phyloP scores from a whole-genome alignment of 2,113 vertebrate species.

The Petrocephalus zakoni region DNA sequence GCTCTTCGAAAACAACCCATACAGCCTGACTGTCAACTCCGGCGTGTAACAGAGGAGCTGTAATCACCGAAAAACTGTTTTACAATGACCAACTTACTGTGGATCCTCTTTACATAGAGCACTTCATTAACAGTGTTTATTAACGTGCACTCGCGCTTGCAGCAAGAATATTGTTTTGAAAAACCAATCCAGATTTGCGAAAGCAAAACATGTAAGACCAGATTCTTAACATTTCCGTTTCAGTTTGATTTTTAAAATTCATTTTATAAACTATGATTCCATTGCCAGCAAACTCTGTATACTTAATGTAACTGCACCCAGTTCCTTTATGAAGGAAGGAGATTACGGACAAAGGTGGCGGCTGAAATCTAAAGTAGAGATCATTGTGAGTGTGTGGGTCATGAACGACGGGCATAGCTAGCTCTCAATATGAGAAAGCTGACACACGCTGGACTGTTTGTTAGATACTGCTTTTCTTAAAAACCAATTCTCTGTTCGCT shows the following conservation, averaged over 20 bases:
- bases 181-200: conserved; percentile 63
- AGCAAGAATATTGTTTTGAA: conserved; percentile 52
- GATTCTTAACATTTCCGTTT: conserved; percentile 47
- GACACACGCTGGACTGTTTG: conserved; percentile 85
- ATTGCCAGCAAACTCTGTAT: conserved; percentile 77
- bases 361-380: conserved; percentile 52
- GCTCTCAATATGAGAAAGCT: conserved; percentile 99
- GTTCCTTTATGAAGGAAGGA: conserved; percentile 69
- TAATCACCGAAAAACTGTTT: background rate
- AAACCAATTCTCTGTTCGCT: conserved; percentile 57
- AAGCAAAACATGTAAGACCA: conserved; percentile 59
- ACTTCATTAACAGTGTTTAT: conserved; percentile 91
- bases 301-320: conserved; percentile 70
- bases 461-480: conserved; percentile 56
- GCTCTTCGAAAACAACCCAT: background rate
- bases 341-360: conserved; percentile 44
- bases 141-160: conserved; percentile 75
- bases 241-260: conserved; percentile 42
- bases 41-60: background rate
- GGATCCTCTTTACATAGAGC: conserved; percentile 68
- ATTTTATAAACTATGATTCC: conserved; percentile 54
- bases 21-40: background rate
- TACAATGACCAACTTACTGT: background rate
- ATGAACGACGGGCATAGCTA: conserved; percentile 98
- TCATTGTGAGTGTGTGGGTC: conserved; percentile 41